Evolutionary conservation across 2,113 vertebrate genomes (phyloP), one percentile per base, ranked within the genome.

Genomic region (Percina caprodes): DNA sequence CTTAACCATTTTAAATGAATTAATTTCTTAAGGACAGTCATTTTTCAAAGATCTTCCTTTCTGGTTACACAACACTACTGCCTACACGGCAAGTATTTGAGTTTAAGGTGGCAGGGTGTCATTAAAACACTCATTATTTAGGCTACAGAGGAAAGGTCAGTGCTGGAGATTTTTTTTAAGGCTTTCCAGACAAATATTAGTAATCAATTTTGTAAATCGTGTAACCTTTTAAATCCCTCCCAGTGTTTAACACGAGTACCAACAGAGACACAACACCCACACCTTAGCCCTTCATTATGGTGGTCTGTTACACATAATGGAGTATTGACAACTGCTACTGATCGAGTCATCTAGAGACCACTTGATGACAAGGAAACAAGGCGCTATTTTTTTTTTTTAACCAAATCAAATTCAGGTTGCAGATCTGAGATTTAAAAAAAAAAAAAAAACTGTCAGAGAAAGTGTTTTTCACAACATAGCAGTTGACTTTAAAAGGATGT

Each of bases 381-480:
- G 16, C 26, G 3, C 1, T 3, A 13, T 26, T 6, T 6, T 59
- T 14, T 59, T 66, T 16, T 39, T 39, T n/a, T n/a, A n/a, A n/a
- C n/a, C n/a, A n/a, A n/a, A n/a, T n/a, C n/a, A n/a, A n/a, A n/a
- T n/a, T n/a, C 4, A 30, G 51, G 21, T 72, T 67, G 21, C 52
- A 21, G 39, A 16, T 58, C 18, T 58, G 24, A 69, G n/a, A n/a
- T n/a, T 7, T 55, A 51, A 18, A 24, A 30, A n/a, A n/a, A 54
- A 30, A 78, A 63, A 51, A 16, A 24, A 39, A 54, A 30, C 75
- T 45, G 24, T 15, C 1, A 62, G 35, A 90, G 88, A 84, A 90
- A 83, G 88, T 89, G 85, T 87, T 84, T 91, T 87, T 88, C 78
- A 86, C 45, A 58, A 16, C 55, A 61, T 39, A 59, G 59, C 24